These are phyloP conservation scores for Hydropsyche betteni DNA, from an alignment of 2,888 invertebrate species.

Conservation along the genomic window DNA sequence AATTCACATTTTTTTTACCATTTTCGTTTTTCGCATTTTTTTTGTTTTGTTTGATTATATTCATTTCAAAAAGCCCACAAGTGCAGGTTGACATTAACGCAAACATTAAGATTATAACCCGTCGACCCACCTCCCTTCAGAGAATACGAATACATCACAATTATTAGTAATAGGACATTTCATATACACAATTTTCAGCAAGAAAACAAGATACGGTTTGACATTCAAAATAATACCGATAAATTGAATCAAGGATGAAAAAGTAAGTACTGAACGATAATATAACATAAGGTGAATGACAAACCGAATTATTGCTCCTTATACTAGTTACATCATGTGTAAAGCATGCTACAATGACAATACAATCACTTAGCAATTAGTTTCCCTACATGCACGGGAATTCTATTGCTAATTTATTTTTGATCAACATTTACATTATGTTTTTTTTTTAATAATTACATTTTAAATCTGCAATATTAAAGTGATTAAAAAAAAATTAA, in stretches of 20 bases:
- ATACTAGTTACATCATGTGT: slow-evolving; percentile 21
- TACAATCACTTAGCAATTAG: slow-evolving; percentile 28
- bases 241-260: too few species aligned
- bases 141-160: slow-evolving; percentile 35
- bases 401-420: slow-evolving; percentile 27
- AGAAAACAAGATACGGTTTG: slow-evolving; percentile 24
- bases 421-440: slow-evolving; percentile 27
- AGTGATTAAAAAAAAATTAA: too few species aligned
- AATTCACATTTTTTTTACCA: slow-evolving; percentile 47
- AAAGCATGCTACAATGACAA: slow-evolving; percentile 32
- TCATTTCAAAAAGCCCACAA: slow-evolving; percentile 27
- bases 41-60: slow-evolving; percentile 38
- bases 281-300: too few species aligned
- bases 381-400: slow-evolving; percentile 27
- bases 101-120: slow-evolving; percentile 33
- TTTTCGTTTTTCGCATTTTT: slow-evolving; percentile 42
- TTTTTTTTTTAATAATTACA: background rate
- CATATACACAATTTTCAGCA: slow-evolving; percentile 20
- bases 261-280: too few species aligned
- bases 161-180: slow-evolving; percentile 27
- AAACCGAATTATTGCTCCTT: slow-evolving; percentile 17
- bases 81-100: slow-evolving; percentile 16
- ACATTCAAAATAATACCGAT: background rate
- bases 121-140: slow-evolving; percentile 31
- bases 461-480: slow-evolving; percentile 1